Evolutionary conservation across 2,888 invertebrate species (phyloP).

Genomic region (Machimus rusticus): DNA sequence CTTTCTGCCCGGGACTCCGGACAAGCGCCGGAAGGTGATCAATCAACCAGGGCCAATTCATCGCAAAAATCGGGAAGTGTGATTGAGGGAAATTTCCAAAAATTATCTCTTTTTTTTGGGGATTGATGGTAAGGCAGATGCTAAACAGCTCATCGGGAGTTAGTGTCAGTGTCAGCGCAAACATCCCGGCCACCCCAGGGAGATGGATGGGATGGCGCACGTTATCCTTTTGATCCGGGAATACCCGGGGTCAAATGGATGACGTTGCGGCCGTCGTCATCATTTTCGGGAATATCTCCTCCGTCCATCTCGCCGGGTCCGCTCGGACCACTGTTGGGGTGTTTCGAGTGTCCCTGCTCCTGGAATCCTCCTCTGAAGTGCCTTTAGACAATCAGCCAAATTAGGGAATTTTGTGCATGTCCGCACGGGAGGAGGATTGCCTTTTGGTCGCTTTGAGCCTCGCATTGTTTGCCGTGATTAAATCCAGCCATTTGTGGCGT

Average conservation of each 20-base stretch:
- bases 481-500: not conserved
- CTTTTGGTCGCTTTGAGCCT: not conserved
- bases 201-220: not conserved
- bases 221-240: not conserved
- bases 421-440: not conserved
- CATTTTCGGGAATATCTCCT: not conserved
- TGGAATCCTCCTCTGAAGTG: not conserved
- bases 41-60: not conserved
- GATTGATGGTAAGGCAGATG: conserved; percentile 23
- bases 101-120: conserved; percentile 28
- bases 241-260: conserved; percentile 9
- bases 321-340: not conserved
- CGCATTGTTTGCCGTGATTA: not conserved
- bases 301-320: not conserved
- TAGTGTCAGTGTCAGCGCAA: not conserved
- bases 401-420: conserved; percentile 4
- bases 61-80: not conserved
- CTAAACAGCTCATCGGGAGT: conserved; percentile 28
- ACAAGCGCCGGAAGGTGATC: not conserved
- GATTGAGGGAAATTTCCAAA: not conserved
- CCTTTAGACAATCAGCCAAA: conserved; percentile 31
- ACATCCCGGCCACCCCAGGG: not conserved
- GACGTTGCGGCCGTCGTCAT: not conserved
- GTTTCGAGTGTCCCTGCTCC: not conserved
- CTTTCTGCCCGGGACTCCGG: not conserved